Evolutionary conservation across 2,888 invertebrate species (phyloP).

Genomic region (Phaedon cochleariae): DNA sequence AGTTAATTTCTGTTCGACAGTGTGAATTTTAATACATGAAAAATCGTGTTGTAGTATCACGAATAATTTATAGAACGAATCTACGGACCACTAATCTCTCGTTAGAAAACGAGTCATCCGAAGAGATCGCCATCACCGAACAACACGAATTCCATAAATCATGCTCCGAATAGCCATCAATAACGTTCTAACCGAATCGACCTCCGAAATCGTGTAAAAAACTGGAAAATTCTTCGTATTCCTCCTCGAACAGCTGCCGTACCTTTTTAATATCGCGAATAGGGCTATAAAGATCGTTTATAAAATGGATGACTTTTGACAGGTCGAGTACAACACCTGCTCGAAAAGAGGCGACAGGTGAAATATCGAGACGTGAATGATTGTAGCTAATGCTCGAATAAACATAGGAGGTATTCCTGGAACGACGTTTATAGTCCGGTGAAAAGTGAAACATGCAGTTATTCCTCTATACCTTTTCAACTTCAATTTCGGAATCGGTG

Average conservation of each 20-base stretch:
- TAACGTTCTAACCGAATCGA: conserved; percentile 22
- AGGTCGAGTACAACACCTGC: conserved; percentile 39
- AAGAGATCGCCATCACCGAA: conserved; percentile 10
- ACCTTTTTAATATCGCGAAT: conserved; percentile 36
- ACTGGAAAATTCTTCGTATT: conserved; percentile 23
- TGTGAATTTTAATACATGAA: background rate
- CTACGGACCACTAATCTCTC: background rate
- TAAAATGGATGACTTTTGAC: conserved; percentile 41
- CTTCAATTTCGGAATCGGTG: too few relatives aligned
- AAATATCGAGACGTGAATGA: conserved; percentile 13
- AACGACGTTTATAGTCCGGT: background rate
- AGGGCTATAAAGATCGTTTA: conserved; percentile 38
- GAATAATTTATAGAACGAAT: background rate
- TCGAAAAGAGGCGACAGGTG: conserved; percentile 37
- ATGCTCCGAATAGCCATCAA: conserved; percentile 25
- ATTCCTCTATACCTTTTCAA: too few relatives aligned
- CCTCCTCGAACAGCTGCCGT: conserved; percentile 25
- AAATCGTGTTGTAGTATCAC: background rate
- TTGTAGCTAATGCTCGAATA: too few relatives aligned
- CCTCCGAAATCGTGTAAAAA: conserved; percentile 26
- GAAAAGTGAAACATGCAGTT: too few relatives aligned
- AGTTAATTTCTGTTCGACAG: too few relatives aligned
- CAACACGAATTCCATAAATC: conserved; percentile 28
- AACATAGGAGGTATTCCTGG: background rate
- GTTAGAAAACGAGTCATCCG: background rate